phyloP scores from a whole-genome alignment of 2,888 invertebrate species.

The Geophilus truncorum region DNA sequence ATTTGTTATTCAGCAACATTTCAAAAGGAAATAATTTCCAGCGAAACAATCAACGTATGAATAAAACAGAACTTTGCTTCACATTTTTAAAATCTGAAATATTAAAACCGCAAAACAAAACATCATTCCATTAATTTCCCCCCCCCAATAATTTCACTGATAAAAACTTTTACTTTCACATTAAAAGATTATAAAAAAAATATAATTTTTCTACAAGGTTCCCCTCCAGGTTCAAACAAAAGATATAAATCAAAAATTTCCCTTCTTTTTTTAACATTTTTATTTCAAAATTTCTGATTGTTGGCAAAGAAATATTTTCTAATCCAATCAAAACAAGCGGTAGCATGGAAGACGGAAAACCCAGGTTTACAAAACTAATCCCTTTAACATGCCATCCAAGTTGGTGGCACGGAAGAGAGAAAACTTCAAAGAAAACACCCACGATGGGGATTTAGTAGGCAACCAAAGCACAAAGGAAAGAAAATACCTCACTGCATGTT shows the following conservation, averaged over 20 bases:
- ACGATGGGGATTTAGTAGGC: neutral
- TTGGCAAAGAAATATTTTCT: no score
- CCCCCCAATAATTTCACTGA: no score
- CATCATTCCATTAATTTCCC: no score
- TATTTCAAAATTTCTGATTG: no score
- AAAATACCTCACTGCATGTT: no score
- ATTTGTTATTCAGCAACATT: neutral
- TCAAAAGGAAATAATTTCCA: neutral
- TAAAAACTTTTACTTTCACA: no score
- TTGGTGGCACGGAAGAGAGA: neutral
- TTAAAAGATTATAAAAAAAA: no score
- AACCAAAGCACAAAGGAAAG: neutral
- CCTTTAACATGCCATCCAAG: slow-evolving; percentile 3
- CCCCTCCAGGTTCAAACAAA: no score
- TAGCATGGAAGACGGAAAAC: neutral
- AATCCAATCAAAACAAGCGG: slow-evolving; percentile 4
- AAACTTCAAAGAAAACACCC: neutral
- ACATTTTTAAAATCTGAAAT: neutral
- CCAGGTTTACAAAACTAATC: neutral
- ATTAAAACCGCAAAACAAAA: no score
- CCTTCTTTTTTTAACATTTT: no score
- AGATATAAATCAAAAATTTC: no score
- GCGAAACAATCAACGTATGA: neutral
- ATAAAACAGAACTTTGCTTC: neutral
- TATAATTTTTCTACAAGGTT: no score